Evolutionary conservation across 2,797 vertebrate species (phyloP).

Genomic region (Anniella stebbinsi): DNA sequence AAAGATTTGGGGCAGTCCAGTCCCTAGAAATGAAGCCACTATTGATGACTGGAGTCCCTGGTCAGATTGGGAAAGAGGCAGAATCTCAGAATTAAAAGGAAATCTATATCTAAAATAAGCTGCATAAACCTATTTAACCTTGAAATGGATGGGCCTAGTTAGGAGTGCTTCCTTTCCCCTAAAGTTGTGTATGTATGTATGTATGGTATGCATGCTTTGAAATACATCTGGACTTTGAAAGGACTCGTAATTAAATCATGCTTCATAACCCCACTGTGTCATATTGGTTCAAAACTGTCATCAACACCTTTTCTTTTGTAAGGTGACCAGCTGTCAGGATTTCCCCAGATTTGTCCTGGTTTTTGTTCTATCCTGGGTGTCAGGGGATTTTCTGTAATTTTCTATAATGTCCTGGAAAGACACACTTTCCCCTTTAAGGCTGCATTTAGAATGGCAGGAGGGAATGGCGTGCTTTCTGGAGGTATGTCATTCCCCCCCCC

Average conservation of each 20-base stretch:
- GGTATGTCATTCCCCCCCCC: no score
- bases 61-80: background rate
- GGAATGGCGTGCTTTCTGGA: no score
- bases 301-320: background rate
- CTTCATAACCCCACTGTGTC: background rate
- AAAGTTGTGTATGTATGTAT: background rate
- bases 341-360: no score
- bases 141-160: background rate
- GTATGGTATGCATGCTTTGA: background rate
- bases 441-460: no score
- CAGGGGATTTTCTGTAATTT: no score
- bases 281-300: background rate
- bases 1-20: background rate
- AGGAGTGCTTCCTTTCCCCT: background rate
- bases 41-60: background rate
- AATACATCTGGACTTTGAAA: background rate
- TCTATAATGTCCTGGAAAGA: no score
- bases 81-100: conserved; percentile 3
- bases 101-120: background rate
- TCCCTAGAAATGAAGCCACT: background rate
- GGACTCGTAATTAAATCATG: background rate
- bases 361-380: no score
- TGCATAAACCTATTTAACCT: background rate
- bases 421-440: no score
- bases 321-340: no score